These are phyloP conservation scores for Halcyon smyrnensis DNA, from an alignment of 2,797 vertebrate species.

Conservation along the genomic window DNA sequence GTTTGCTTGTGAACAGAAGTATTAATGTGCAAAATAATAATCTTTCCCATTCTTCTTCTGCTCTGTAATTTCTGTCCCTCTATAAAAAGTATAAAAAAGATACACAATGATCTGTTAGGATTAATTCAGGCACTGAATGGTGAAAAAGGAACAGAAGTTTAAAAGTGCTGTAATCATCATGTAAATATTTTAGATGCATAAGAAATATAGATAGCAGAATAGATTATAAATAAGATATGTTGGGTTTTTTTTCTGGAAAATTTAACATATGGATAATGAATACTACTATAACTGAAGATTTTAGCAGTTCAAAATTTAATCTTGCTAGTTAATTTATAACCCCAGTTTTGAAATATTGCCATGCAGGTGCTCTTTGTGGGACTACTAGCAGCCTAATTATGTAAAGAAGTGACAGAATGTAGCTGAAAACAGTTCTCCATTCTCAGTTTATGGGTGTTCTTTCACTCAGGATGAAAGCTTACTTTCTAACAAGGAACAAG, in stretches of 20 bases:
- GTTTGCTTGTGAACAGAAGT: background rate
- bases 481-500: background rate
- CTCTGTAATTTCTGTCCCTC: background rate
- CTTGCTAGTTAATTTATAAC: background rate
- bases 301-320: background rate
- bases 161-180: background rate
- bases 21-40: background rate
- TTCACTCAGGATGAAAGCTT: background rate
- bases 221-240: background rate
- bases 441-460: background rate
- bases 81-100: background rate
- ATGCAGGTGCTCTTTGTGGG: background rate
- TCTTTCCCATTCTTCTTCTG: background rate
- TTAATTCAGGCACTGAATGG: background rate
- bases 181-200: background rate
- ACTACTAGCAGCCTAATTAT: background rate
- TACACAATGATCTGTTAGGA: background rate
- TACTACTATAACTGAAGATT: background rate
- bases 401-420: background rate
- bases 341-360: background rate
- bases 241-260: background rate
- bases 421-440: background rate
- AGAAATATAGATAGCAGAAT: background rate
- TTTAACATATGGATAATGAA: background rate
- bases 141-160: background rate